Base-by-base conservation (phyloP, 2,113 vertebrate species). In the Apus apus region DNA sequence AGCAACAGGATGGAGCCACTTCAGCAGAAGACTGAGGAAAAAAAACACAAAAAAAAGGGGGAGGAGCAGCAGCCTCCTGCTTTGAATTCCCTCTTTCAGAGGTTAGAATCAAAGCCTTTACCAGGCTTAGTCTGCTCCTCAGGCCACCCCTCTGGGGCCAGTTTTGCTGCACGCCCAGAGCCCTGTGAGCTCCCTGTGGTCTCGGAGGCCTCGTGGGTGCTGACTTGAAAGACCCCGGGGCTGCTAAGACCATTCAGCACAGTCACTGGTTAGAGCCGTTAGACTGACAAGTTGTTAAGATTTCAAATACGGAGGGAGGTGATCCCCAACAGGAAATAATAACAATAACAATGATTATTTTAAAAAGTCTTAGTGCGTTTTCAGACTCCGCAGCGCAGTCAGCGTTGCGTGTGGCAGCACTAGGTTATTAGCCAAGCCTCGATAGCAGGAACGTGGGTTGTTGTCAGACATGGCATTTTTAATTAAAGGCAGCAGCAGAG, bases 401-500 rank as follows among this genome's bases (percentile, higher is more conserved):
- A 92, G 83, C 93, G 83, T 70, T 83, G 81, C 86, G 54, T 96
- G 96, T 77, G 94, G 54, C 0, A 0, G 87, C 76, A 20, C 94
- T 90, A 87, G 73, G 94, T 96, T 91, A 88, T 79, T 88, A 90
- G 87, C 82, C 1, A 1, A 73, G 70, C 84, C 85, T 94, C 6
- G 5, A 65, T 34, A 93, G 80, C 73, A 82, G 85, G 83, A 96
- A 95, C 96, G 96, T 96, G 96, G 95, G 96, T 93, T 94, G 83
- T 83, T 93, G 96, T 95, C 95, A 95, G 87, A 95, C 93, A 87
- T 82, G 91, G 95, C 95, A 83, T 93, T 96, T 97, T 97, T 97
- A 97, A 96, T 97, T 96, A 97, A 97, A 95, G 89, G 84, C 85
- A 94, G 85, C 85, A 76, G 91, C 85, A 70, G 65, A 84, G 83